Conservation (phyloP, 64 coral and sea anemone species). For the Montipora capricornis region DNA sequence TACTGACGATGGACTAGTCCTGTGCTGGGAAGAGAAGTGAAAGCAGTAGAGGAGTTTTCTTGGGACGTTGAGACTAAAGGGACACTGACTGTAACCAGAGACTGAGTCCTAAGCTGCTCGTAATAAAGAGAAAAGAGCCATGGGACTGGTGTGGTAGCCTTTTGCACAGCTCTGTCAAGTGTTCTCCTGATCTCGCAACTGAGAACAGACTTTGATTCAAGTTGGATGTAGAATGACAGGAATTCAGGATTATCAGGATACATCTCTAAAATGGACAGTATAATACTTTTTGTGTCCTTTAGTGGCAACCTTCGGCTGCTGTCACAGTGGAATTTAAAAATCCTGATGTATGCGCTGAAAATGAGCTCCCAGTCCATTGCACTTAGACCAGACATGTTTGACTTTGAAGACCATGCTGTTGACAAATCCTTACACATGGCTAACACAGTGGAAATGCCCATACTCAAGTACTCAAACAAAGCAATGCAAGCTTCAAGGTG, state of each 20-base stretch:
- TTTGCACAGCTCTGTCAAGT: conserved; percentile 74
- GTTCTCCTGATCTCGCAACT: conserved; percentile 76
- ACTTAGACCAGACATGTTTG: background rate
- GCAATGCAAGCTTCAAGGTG: conserved; percentile 75
- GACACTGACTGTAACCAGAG: conserved; percentile 49
- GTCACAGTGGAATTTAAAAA: conserved; percentile 71
- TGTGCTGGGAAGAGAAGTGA: conserved; percentile 71
- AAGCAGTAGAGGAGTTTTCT: background rate
- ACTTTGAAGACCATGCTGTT: background rate
- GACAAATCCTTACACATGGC: conserved; percentile 54
- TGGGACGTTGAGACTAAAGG: background rate
- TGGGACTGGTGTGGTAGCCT: conserved; percentile 68
- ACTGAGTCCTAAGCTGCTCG: conserved; percentile 66
- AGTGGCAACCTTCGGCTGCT: conserved; percentile 31
- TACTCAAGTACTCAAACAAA: conserved; percentile 84
- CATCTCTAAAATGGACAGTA: conserved; percentile 51
- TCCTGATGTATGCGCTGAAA: conserved; percentile 60
- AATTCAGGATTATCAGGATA: conserved; percentile 90
- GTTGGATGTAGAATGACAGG: conserved; percentile 69
- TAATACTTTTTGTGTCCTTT: conserved; percentile 60
- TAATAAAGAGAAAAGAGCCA: conserved; percentile 86
- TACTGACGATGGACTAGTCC: conserved; percentile 86
- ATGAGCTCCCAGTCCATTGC: conserved; percentile 67
- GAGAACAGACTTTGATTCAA: conserved; percentile 86
- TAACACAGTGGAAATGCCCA: conserved; percentile 72